Conservation (phyloP, 2,797 vertebrate species). For the Odontamblyopus lacepedii region DNA sequence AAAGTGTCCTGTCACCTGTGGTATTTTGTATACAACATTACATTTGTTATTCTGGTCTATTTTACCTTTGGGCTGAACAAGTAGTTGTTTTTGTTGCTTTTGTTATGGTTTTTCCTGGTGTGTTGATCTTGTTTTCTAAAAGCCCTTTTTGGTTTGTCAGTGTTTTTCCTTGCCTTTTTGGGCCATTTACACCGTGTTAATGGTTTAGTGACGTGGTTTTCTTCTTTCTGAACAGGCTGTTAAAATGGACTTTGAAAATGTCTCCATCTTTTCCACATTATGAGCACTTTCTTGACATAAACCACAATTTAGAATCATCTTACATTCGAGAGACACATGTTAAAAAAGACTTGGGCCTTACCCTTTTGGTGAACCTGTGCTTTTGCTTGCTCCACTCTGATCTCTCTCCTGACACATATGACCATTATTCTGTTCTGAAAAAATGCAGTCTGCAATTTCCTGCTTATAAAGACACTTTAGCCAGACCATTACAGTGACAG, state of each 20-base stretch:
- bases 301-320: neutral
- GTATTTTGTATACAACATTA: too few species aligned
- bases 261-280: neutral
- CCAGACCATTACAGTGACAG: neutral
- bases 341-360: neutral
- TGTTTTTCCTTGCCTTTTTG: too few species aligned
- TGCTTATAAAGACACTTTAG: neutral
- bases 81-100: too few species aligned
- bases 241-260: neutral
- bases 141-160: too few species aligned
- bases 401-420: conserved; percentile 7
- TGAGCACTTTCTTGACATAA: neutral
- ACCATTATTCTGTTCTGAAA: neutral
- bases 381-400: neutral
- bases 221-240: neutral
- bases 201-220: neutral
- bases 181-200: neutral
- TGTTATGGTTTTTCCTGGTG: too few species aligned
- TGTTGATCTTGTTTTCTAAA: too few species aligned
- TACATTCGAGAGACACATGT: neutral
- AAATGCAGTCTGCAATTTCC: neutral
- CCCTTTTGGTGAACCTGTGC: neutral
- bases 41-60: too few species aligned
- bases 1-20: too few species aligned
- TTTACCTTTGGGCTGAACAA: too few species aligned